These are phyloP conservation scores for Tichodroma muraria DNA, from an alignment of 2,113 vertebrate species.

Conservation along the genomic window DNA sequence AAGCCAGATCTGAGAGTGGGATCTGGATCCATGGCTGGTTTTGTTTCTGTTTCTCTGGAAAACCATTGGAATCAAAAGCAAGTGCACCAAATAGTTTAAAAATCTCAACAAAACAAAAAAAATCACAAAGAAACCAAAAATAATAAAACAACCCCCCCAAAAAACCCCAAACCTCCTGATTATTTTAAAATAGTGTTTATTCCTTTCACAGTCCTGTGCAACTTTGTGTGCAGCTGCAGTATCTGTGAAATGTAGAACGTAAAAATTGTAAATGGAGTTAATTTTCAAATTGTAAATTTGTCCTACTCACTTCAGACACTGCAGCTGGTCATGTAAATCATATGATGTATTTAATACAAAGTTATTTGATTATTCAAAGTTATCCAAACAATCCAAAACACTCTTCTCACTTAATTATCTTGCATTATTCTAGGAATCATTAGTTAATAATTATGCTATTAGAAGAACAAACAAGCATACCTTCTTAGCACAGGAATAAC, in stretches of 20 bases:
- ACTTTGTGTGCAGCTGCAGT: background rate
- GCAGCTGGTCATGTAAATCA: background rate
- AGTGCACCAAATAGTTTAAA: background rate
- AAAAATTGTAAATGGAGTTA: background rate
- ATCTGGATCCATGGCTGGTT: background rate
- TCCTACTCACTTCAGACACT: background rate
- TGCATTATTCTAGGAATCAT: background rate
- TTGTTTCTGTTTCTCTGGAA: background rate
- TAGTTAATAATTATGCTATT: background rate
- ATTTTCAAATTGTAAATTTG: too few species aligned
- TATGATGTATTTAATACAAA: background rate
- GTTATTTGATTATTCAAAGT: background rate
- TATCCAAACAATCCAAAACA: background rate
- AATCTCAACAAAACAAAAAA: background rate
- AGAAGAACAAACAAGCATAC: background rate
- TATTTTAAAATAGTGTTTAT: background rate
- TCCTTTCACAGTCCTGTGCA: background rate
- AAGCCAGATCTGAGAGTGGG: background rate
- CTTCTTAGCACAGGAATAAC: background rate
- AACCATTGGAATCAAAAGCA: background rate
- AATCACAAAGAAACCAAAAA: background rate
- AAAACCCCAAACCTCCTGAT: background rate
- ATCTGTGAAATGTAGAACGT: background rate
- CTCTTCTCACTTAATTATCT: background rate
- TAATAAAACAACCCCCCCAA: rapidly evolving